Conservation (phyloP, 2,797 vertebrate species). For the Limnodromus scolopaceus region DNA sequence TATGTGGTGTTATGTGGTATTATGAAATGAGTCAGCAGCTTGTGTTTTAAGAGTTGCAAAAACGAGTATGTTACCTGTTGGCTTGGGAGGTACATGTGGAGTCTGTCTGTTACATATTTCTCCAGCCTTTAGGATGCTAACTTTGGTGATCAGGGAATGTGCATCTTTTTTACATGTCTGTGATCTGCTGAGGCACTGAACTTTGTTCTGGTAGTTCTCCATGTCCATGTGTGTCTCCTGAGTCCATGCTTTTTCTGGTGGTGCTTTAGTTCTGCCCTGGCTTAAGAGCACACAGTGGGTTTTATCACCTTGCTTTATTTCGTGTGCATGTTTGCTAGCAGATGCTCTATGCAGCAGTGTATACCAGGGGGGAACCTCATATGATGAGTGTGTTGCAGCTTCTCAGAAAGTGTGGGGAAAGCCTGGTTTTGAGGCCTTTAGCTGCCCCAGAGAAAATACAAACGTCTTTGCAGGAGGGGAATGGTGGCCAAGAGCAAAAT, state of each 20-base stretch:
- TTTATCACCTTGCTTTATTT: background rate
- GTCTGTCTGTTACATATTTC: fast-evolving
- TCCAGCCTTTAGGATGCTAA: background rate
- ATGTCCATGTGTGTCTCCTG: fast-evolving
- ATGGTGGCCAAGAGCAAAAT: background rate
- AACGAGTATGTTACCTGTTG: fast-evolving
- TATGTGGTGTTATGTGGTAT: background rate
- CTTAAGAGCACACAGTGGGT: fast-evolving
- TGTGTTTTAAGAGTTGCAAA: background rate
- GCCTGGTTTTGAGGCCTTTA: background rate
- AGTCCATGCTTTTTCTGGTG: fast-evolving
- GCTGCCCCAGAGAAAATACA: background rate
- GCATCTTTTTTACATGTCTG: fast-evolving
- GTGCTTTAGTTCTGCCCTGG: background rate
- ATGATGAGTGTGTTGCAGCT: fast-evolving
- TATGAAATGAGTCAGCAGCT: background rate
- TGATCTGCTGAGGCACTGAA: background rate
- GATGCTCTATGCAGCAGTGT: fast-evolving
- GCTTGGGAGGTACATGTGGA: fast-evolving
- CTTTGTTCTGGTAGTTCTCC: background rate
- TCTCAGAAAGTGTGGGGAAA: background rate
- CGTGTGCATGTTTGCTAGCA: fast-evolving
- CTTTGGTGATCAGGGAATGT: no score
- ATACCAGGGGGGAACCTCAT: background rate
- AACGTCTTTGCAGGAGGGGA: background rate